Percentiles rank a stretch among this genome's conserved stretches.
Conservation (phyloP, 2,113 vertebrate species). For the Cavia porcellus region DNA sequence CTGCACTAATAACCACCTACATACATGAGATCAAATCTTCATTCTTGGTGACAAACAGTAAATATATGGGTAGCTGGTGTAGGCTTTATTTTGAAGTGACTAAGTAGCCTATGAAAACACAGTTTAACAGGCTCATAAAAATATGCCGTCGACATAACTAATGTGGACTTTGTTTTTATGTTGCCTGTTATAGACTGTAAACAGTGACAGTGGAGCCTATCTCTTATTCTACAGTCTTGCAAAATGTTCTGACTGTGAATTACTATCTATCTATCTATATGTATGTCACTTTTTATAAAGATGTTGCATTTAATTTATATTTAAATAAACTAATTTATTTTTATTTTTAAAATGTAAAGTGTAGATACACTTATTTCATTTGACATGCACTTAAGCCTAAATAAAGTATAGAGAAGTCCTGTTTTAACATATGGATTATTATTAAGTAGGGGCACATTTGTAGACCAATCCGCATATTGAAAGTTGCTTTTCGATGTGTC, state of each 20-base stretch:
- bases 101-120: slow-evolving; percentile 79
- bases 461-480: neutral
- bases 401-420: neutral
- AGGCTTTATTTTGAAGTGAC: slow-evolving; percentile 77
- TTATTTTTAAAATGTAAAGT: neutral
- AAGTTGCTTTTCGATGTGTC: slow-evolving; percentile 57
- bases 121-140: slow-evolving; percentile 78
- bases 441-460: too few species aligned
- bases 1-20: neutral
- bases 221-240: slow-evolving; percentile 69
- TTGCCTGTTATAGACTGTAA: slow-evolving; percentile 77
- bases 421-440: neutral
- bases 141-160: slow-evolving; percentile 72
- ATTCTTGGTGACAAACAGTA: slow-evolving; percentile 71
- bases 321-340: slow-evolving; percentile 46
- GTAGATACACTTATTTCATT: neutral
- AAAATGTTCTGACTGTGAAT: slow-evolving; percentile 66
- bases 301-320: slow-evolving; percentile 42
- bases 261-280: neutral
- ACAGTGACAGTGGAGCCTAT: slow-evolving; percentile 70
- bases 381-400: neutral
- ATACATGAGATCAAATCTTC: slow-evolving; percentile 53
- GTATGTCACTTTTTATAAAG: slow-evolving; percentile 55
- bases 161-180: slow-evolving; percentile 72
- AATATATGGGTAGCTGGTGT: slow-evolving; percentile 72